Percentiles rank a stretch among this genome's conserved stretches.
phyloP scores from a whole-genome alignment of 2,113 vertebrate species.

The Heterotis niloticus region DNA sequence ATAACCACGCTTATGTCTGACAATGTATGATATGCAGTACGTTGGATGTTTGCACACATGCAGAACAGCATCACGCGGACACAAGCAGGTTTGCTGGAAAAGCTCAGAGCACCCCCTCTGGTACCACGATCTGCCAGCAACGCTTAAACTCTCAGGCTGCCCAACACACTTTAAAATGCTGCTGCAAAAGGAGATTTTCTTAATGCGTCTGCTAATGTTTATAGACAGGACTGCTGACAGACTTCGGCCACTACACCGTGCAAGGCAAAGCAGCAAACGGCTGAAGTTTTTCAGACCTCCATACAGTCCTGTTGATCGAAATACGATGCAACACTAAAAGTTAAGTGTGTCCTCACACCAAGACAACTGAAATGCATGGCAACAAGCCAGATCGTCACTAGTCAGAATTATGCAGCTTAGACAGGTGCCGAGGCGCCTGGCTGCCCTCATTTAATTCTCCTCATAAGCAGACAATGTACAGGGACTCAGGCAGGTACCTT shows the following conservation, averaged over 20 bases:
- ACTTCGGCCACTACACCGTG: neutral
- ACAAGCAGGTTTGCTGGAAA: neutral
- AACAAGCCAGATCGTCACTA: neutral
- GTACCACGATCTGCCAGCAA: neutral
- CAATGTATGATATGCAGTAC: neutral
- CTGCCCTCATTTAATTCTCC: conserved; percentile 1
- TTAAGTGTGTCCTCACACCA: no score
- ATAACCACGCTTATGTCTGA: neutral
- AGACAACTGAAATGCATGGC: neutral
- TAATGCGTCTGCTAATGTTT: neutral
- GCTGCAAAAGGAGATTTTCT: neutral
- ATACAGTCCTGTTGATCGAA: no score
- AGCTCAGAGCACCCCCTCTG: neutral
- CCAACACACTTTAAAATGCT: neutral
- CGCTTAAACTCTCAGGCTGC: neutral
- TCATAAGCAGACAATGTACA: neutral
- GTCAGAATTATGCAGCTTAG: neutral
- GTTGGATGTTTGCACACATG: neutral
- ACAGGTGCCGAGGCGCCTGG: neutral
- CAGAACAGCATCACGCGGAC: neutral
- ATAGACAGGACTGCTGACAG: neutral
- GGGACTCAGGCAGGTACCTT: no score
- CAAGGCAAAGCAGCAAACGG: neutral
- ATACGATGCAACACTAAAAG: no score
- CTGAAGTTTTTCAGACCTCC: no score